Evolutionary conservation across 2,797 vertebrate species (phyloP).

Genomic region (Sebastes goodei): DNA sequence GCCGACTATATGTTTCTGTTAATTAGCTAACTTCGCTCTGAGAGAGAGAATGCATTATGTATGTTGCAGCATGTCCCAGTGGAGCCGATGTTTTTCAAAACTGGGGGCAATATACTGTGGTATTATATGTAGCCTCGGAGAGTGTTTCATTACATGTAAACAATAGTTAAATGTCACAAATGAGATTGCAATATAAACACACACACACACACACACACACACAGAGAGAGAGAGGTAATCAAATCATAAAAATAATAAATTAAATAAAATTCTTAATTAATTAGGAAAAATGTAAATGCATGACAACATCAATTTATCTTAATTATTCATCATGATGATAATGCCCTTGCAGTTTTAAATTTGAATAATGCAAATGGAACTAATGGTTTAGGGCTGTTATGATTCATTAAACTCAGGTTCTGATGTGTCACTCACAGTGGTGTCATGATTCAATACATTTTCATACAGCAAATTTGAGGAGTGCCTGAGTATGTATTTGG

Average conservation of each 20-base stretch:
- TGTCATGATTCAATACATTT: not conserved
- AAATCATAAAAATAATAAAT: not conserved
- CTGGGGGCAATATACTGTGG: not conserved
- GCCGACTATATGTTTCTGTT: slow-evolving; percentile 35
- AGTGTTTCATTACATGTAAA: slow-evolving; percentile 10
- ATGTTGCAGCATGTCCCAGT: slow-evolving; percentile 51
- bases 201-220: too few species aligned
- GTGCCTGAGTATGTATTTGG: not conserved
- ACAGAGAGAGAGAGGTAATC: not conserved
- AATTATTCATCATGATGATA: not conserved
- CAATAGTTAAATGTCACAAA: slow-evolving; percentile 30
- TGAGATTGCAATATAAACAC: not conserved
- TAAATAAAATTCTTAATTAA: not conserved
- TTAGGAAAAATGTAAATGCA: not conserved
- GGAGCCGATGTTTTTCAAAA: slow-evolving; percentile 42
- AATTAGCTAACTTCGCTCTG: slow-evolving; percentile 52
- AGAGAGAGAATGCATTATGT: slow-evolving; percentile 55
- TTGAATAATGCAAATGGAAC: not conserved
- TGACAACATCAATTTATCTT: not conserved
- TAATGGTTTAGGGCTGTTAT: not conserved
- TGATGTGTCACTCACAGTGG: not conserved
- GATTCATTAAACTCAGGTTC: not conserved
- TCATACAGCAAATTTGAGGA: not conserved
- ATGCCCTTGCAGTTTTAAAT: not conserved
- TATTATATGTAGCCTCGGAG: not conserved